Percentiles rank a stretch among this genome's conserved stretches.
These are phyloP conservation scores for Trachelus troglodyta DNA, from an alignment of 2,888 invertebrate genomes.

Conservation along the genomic window DNA sequence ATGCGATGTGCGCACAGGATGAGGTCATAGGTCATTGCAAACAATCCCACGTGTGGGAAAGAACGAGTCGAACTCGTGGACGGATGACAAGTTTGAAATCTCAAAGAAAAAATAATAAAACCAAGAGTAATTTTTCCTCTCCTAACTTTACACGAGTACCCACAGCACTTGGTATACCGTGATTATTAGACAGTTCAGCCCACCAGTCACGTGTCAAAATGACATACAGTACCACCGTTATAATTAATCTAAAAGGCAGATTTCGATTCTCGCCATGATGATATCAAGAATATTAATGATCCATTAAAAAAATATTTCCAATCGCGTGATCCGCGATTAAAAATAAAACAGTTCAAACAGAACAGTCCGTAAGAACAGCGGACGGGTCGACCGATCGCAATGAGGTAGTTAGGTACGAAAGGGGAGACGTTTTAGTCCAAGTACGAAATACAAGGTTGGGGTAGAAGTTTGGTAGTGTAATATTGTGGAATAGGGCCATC, in stretches of 20 bases:
- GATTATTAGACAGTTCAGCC: not conserved
- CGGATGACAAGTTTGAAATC: not conserved
- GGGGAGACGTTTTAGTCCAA: not conserved
- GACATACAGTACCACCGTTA: too few relatives aligned
- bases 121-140: not conserved
- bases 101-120: not conserved
- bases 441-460: not conserved
- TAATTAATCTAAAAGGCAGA: not conserved
- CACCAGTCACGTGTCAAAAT: not conserved
- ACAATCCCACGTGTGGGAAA: constrained; percentile 64
- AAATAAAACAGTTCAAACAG: not conserved
- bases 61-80: constrained; percentile 36
- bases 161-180: not conserved
- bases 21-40: constrained; percentile 61
- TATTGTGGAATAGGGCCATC: not conserved
- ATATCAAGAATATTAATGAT: not conserved
- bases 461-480: not conserved
- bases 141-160: not conserved
- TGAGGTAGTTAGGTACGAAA: not conserved
- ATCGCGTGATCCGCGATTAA: not conserved
- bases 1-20: constrained; percentile 52
- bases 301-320: not conserved
- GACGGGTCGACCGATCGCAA: not conserved
- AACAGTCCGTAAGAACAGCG: not conserved
- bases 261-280: not conserved